Conservation (phyloP, 1,140 invertebrate species). For the Neotoxoptera formosana region DNA sequence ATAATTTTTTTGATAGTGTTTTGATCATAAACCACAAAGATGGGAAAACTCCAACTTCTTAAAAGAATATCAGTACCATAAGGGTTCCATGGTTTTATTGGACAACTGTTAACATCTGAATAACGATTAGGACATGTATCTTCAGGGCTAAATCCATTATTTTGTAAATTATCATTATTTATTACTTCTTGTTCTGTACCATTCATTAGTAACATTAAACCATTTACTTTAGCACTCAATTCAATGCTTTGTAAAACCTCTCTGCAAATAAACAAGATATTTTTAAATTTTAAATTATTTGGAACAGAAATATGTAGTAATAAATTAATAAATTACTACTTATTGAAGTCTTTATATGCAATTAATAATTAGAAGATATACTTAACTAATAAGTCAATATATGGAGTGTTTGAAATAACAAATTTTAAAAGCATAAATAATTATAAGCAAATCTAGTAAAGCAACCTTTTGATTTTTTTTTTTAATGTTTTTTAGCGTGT, state of each 20-base stretch:
- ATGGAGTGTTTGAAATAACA: background rate
- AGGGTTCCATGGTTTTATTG: constrained; percentile 76
- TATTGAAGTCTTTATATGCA: background rate
- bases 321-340: background rate
- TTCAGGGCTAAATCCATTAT: constrained; percentile 69
- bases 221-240: constrained; percentile 36
- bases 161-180: constrained; percentile 33
- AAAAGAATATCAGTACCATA: constrained; percentile 76
- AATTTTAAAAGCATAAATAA: background rate
- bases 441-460: background rate
- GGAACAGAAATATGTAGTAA: background rate
- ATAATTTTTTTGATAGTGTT: constrained; percentile 69
- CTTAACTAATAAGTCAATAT: background rate
- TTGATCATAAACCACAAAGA: constrained; percentile 76
- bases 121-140: constrained; percentile 84
- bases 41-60: constrained; percentile 83
- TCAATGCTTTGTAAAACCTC: constrained; percentile 34
- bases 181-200: constrained; percentile 26
- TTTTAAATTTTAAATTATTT: background rate
- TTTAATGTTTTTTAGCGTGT: no score
- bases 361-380: background rate
- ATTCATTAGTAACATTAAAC: constrained; percentile 42
- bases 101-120: constrained; percentile 65
- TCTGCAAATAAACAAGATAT: constrained; percentile 10
- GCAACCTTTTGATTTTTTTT: no score